Evolutionary conservation across 2,113 vertebrate genomes (phyloP), one percentile per base, ranked within the genome.

Genomic region (Hiodon alosoides): DNA sequence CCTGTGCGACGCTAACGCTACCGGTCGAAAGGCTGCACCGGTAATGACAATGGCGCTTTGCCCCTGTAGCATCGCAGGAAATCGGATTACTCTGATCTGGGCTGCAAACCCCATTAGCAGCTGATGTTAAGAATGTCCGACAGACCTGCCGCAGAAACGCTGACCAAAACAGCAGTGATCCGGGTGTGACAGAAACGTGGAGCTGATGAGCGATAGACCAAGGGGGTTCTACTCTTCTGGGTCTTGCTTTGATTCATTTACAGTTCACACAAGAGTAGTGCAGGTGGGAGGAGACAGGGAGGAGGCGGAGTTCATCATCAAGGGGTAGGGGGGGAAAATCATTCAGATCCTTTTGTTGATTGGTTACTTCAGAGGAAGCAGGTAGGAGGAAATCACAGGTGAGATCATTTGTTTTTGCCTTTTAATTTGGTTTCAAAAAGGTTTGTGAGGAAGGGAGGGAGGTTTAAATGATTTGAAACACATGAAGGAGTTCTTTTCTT

Each of bases 381-480:
- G 53, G 62, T 4, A 66, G 62, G 76, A 66, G 76, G 66, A 71
- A 75, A 77, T 72, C 76, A 77, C 76, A 66, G 76, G 76, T 77
- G 69, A 72, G 76, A 77, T 77, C 72, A 52, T 47, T 76, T 76
- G 71, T 57, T 13, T 74, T 54, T 7, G 14, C 61, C 1, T 66
- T 66, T 58, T 46, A 53, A 59, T 75, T 75, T 64, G 69, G 65
- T 51, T n/a, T 66, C 64, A 68, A 75, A 75, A 57, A 71, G 73
- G 64, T 68, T 64, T 14, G 73, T 47, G 54, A n/a, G 67, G 74
- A 68, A 17, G 67, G 31, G 67, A 51, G 65, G 50, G 74, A 67
- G 74, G 16, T 65, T 62, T 48, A 16, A 47, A 48, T 67, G 46
- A 76, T 76, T 64, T 62, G 16, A 53, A 55, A 70, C 67, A 76